These are phyloP conservation scores for Syngnathus acus DNA, from an alignment of 2,797 vertebrate genomes.

Conservation along the genomic window DNA sequence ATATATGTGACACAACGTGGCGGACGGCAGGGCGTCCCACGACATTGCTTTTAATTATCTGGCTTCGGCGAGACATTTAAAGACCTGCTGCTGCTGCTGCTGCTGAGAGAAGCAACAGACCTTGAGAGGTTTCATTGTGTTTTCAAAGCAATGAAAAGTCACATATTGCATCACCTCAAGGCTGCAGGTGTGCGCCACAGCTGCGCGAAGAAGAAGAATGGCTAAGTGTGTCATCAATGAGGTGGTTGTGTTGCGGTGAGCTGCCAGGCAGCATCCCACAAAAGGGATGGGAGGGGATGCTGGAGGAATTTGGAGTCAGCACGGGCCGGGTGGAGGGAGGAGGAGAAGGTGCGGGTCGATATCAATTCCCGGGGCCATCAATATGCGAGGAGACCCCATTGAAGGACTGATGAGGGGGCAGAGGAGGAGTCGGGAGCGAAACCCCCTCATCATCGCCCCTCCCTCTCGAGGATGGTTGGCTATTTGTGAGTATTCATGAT, in stretches of 20 bases:
- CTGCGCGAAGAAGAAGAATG: constrained; percentile 40
- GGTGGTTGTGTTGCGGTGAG: constrained; percentile 50
- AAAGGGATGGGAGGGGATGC: constrained; percentile 47
- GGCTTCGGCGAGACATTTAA: not conserved
- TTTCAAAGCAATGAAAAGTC: constrained; percentile 9
- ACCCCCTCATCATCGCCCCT: constrained; percentile 5
- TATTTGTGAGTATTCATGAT: not conserved
- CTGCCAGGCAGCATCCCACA: constrained; percentile 55
- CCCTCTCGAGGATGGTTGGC: not conserved
- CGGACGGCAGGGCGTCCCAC: not conserved
- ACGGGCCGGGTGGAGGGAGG: constrained; percentile 35
- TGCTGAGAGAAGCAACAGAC: constrained; percentile 17
- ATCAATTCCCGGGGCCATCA: constrained; percentile 64
- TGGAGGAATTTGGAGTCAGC: constrained; percentile 53
- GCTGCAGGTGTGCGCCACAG: constrained; percentile 60
- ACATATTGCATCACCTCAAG: constrained; percentile 13
- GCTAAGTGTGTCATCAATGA: constrained; percentile 55
- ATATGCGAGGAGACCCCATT: constrained; percentile 49
- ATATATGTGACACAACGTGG: too few relatives aligned
- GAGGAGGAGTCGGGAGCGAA: not conserved
- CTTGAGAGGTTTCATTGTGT: constrained; percentile 2
- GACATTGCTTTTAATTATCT: not conserved
- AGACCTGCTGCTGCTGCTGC: not conserved
- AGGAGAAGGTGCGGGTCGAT: constrained; percentile 63
- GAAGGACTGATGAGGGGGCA: constrained; percentile 53